A percentile compares a stretch with the other conserved stretches of the same genome.
Conservation (phyloP, 1,140 invertebrate genomes). For the Platorchestia sp. region DNA sequence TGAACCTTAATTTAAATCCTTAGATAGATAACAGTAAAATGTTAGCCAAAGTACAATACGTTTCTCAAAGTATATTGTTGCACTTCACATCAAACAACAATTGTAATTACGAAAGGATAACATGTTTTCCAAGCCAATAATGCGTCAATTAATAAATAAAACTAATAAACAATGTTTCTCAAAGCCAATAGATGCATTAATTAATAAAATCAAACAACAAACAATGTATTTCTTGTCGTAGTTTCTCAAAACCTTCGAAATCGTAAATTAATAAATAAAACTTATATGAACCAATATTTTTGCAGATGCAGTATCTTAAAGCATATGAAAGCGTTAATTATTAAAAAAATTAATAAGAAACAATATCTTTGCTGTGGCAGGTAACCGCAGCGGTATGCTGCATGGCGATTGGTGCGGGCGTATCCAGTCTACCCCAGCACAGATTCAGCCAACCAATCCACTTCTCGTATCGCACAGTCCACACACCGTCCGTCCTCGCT, state of each 20-base stretch:
- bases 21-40: too few species aligned
- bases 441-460: constrained; percentile 25
- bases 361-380: background rate
- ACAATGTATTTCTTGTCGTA: background rate
- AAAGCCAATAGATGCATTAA: too few species aligned
- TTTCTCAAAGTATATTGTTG: too few species aligned
- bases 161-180: too few species aligned
- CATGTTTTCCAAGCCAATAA: too few species aligned
- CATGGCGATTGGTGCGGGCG: constrained; percentile 28
- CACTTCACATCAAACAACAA: too few species aligned
- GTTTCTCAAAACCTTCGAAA: background rate
- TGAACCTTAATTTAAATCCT: too few species aligned
- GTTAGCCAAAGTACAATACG: too few species aligned
- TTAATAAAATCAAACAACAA: background rate
- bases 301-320: background rate
- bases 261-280: background rate
- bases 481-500: background rate
- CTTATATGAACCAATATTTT: background rate
- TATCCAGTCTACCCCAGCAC: background rate
- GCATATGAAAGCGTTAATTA: background rate
- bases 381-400: constrained; percentile 1
- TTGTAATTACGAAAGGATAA: too few species aligned
- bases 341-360: background rate
- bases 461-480: constrained; percentile 33
- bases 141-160: too few species aligned